Evolutionary conservation across 23 tunicate species (phyloP).

Genomic region (Phallusia fumigata): DNA sequence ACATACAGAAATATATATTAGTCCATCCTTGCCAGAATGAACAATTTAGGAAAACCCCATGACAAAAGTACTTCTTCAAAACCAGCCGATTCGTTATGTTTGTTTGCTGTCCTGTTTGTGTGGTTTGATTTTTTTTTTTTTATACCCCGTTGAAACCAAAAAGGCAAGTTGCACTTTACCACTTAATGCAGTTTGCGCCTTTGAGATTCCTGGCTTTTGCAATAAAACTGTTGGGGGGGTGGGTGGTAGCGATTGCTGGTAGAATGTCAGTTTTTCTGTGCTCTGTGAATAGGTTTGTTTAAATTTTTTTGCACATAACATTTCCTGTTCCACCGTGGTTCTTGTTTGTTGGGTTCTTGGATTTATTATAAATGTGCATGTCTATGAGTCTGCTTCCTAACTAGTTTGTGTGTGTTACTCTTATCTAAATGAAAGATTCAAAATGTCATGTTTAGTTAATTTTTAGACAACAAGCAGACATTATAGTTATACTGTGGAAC

Average conservation of each 20-base stretch:
- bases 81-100: neutral
- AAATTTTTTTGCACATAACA: neutral
- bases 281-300: neutral
- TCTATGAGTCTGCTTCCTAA: no score
- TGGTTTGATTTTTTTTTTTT: neutral
- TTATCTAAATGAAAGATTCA: no score
- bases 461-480: no score
- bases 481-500: no score
- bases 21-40: conserved; percentile 14
- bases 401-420: no score
- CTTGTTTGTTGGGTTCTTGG: no score
- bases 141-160: neutral
- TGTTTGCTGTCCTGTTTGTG: conserved; percentile 5
- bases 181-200: conserved; percentile 11
- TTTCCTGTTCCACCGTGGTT: neutral
- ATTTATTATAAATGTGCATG: no score
- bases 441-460: no score
- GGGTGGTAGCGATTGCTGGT: neutral
- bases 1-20: neutral
- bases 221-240: neutral
- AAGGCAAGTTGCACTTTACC: neutral
- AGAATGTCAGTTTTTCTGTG: neutral
- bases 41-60: conserved; percentile 1
- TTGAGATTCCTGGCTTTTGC: neutral
- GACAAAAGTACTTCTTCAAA: conserved; percentile 4